Evolutionary conservation across 1,140 invertebrate species (phyloP).

Genomic region (Danaus melanippus): DNA sequence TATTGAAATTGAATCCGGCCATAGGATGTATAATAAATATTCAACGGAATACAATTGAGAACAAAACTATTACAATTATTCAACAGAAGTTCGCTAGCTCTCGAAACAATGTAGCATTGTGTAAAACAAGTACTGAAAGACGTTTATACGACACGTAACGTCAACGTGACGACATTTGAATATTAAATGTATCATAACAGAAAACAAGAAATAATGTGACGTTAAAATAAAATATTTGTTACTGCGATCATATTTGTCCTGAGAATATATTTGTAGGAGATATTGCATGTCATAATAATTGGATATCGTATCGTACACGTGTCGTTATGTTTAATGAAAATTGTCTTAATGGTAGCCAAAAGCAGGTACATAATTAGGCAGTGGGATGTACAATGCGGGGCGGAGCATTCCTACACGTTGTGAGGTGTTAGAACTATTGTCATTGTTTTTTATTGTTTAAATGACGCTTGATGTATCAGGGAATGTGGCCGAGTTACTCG

Average conservation of each 20-base stretch:
- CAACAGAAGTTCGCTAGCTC: constrained; percentile 43
- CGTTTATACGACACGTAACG: constrained; percentile 16
- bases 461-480: too few relatives aligned
- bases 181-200: too few relatives aligned
- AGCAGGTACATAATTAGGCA: constrained; percentile 49
- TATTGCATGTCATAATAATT: neutral
- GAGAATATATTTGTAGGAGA: too few relatives aligned
- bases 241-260: too few relatives aligned
- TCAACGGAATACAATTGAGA: constrained; percentile 23
- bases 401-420: constrained; percentile 34
- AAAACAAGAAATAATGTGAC: too few relatives aligned
- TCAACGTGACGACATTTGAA: constrained; percentile 5
- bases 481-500: too few relatives aligned
- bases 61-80: constrained; percentile 42
- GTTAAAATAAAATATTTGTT: too few relatives aligned
- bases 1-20: constrained; percentile 16
- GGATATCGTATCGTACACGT: constrained; percentile 15
- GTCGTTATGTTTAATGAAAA: constrained; percentile 11
- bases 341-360: constrained; percentile 31
- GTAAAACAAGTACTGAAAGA: constrained; percentile 33
- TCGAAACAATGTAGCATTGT: constrained; percentile 55
- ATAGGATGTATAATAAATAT: constrained; percentile 29
- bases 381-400: constrained; percentile 46
- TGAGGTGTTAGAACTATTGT: constrained; percentile 60
- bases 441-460: constrained; percentile 12